These are phyloP conservation scores for Ypsolopha sequella DNA, from an alignment of 2,888 invertebrate species.

Conservation along the genomic window DNA sequence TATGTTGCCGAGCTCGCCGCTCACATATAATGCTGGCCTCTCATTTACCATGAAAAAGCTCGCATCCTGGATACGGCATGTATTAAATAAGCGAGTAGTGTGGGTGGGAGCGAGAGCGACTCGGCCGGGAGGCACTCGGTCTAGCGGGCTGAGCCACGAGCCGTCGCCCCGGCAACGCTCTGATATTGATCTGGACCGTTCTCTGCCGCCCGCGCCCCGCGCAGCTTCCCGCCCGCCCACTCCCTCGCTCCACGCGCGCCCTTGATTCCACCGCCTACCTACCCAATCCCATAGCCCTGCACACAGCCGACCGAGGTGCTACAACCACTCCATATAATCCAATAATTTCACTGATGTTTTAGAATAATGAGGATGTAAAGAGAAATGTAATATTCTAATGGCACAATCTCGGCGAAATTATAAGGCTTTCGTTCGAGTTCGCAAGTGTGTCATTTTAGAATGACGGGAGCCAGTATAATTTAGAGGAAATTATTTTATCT, in stretches of 20 bases:
- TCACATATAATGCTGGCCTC: slow-evolving; percentile 41
- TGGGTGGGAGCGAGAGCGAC: slow-evolving; percentile 43
- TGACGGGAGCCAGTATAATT: slow-evolving; percentile 12
- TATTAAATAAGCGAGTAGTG: slow-evolving; percentile 65
- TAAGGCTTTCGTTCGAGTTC: not conserved
- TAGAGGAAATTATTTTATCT: slow-evolving; percentile 3
- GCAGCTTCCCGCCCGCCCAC: slow-evolving; percentile 15
- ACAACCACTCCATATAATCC: slow-evolving; percentile 52
- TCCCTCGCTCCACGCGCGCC: slow-evolving; percentile 27
- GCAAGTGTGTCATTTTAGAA: slow-evolving; percentile 11
- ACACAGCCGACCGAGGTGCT: slow-evolving; percentile 18
- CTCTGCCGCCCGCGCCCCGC: slow-evolving; percentile 41
- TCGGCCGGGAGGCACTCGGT: slow-evolving; percentile 72
- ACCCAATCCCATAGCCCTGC: slow-evolving; percentile 33
- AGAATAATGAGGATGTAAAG: slow-evolving; percentile 17
- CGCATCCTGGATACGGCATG: slow-evolving; percentile 59
- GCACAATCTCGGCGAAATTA: not conserved
- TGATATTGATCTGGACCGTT: slow-evolving; percentile 64
- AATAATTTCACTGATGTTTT: slow-evolving; percentile 51
- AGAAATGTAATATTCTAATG: slow-evolving; percentile 4
- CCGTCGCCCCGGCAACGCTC: slow-evolving; percentile 27
- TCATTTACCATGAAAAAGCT: slow-evolving; percentile 63
- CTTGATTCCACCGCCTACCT: slow-evolving; percentile 47
- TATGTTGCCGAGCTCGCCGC: not conserved
- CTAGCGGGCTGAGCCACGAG: slow-evolving; percentile 73